A percentile compares a stretch with the other conserved stretches of the same genome.
Conservation (phyloP, 2,888 invertebrate genomes). For the Lydus trimaculatus region DNA sequence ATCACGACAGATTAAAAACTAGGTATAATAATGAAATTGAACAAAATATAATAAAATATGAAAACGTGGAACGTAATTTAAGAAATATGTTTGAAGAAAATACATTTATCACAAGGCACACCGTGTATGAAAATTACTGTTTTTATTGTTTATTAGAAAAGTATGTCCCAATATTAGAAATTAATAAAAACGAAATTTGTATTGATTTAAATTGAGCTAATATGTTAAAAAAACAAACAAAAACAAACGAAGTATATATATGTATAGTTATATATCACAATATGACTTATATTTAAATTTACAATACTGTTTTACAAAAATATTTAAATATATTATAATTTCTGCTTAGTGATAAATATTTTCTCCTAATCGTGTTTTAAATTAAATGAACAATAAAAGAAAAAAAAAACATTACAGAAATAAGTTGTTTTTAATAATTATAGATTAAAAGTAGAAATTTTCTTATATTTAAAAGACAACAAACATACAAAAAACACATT, state of each 20-base stretch:
- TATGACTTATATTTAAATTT: conserved; percentile 14
- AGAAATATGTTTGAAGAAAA: conserved; percentile 37
- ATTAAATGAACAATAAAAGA: too few species aligned
- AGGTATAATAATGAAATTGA: neutral
- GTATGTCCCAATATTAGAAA: conserved; percentile 26
- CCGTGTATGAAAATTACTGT: conserved; percentile 35
- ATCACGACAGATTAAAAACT: neutral
- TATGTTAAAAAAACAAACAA: conserved; percentile 18
- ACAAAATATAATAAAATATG: neutral
- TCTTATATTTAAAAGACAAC: conserved; percentile 16
- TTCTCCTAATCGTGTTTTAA: conserved; percentile 34
- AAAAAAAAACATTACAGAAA: neutral
- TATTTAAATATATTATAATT: conserved; percentile 23
- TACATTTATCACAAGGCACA: conserved; percentile 47
- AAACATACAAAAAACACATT: conserved; percentile 23
- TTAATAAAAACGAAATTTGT: conserved; percentile 12
- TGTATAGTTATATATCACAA: conserved; percentile 8
- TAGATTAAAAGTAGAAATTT: conserved; percentile 22
- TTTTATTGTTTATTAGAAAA: conserved; percentile 25
- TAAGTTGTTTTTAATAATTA: conserved; percentile 22
- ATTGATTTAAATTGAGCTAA: conserved; percentile 20
- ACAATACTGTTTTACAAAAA: conserved; percentile 14
- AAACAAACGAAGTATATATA: neutral
- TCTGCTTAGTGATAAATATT: conserved; percentile 47
- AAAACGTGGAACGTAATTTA: neutral